Conservation (phyloP, 2,113 vertebrate genomes). For the Xiphophorus maculatus region DNA sequence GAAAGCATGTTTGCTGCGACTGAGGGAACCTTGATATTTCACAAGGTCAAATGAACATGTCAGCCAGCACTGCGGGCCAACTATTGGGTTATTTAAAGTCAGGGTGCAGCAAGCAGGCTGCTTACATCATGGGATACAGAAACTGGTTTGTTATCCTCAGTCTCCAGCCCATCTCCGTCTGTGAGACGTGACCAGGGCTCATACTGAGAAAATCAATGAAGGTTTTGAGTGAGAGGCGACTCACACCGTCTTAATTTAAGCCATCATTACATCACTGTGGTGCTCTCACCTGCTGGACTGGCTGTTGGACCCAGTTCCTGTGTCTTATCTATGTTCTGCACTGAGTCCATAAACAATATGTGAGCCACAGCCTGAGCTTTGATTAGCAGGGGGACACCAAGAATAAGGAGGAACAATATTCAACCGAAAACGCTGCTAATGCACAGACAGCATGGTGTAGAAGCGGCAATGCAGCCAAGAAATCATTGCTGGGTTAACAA, state of each 20-base stretch:
- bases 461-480: neutral
- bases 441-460: neutral
- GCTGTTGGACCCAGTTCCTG: neutral
- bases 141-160: slow-evolving; percentile 54
- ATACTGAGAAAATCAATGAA: slow-evolving; percentile 24
- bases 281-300: neutral
- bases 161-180: slow-evolving; percentile 38
- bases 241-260: slow-evolving; percentile 29
- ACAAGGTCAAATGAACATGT: slow-evolving; percentile 81
- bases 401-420: slow-evolving; percentile 7
- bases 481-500: slow-evolving; percentile 1
- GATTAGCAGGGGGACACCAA: slow-evolving; percentile 28
- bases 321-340: slow-evolving; percentile 26
- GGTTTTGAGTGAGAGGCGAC: slow-evolving; percentile 13
- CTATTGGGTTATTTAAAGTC: slow-evolving; percentile 76
- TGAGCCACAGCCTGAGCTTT: slow-evolving; percentile 23
- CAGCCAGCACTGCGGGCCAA: slow-evolving; percentile 63
- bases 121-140: slow-evolving; percentile 61
- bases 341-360: neutral
- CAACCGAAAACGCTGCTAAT: slow-evolving; percentile 7
- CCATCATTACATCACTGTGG: slow-evolving; percentile 20
- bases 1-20: slow-evolving; percentile 78
- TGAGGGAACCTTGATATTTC: slow-evolving; percentile 81
- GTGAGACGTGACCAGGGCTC: slow-evolving; percentile 30
- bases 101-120: slow-evolving; percentile 46